Evolutionary conservation across 2,888 invertebrate species (phyloP), one percentile per base, ranked within the genome.

Genomic region (Lepeophtheirus nordmannii): DNA sequence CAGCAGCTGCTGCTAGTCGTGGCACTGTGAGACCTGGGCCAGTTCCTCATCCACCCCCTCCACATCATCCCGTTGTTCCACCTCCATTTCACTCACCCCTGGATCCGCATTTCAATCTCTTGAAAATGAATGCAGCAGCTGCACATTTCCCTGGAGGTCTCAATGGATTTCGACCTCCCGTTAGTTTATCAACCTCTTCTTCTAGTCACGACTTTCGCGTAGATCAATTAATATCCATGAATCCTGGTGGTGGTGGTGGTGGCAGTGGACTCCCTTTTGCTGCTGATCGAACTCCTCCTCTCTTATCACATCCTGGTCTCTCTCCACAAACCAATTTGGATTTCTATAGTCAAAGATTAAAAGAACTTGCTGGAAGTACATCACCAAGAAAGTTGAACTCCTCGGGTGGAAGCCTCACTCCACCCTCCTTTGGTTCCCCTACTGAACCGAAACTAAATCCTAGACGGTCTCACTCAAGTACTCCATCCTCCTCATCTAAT

Each of bases 281-380:
- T 67, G 68, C 17, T 68, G 69, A 41, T 68, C 68, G 17, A 68
- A 68, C 58, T 65, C 70, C 64, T 68, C 68, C 14, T 66, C 68
- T 17, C 67, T 67, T 68, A 70, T 56, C 68, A 70, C 63, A 67
- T 69, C 85, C 64, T 56, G 70, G 69, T 65, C 66, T 71, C 56
- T 70, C 71, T 65, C 70, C 71, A 46, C 70, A 70, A 62, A 38
- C 64, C 7, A 58, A 67, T 39, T 69, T 91, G 84, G 93, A 94
- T 86, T 94, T 93, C 86, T 96, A 94, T 85, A 94, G 94, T 81
- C 92, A 93, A 85, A 86, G 94, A 84, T 86, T 94, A 83, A 88
- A 93, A 82, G 92, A 93, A 84, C 86, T 94, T 82, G 94, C 94
- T 82, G 74, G 74, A 39, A 73, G 74, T 61, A 71, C 72, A 70